Base-by-base conservation (phyloP, 2,888 invertebrate genomes). In the Brachylomia viminalis region DNA sequence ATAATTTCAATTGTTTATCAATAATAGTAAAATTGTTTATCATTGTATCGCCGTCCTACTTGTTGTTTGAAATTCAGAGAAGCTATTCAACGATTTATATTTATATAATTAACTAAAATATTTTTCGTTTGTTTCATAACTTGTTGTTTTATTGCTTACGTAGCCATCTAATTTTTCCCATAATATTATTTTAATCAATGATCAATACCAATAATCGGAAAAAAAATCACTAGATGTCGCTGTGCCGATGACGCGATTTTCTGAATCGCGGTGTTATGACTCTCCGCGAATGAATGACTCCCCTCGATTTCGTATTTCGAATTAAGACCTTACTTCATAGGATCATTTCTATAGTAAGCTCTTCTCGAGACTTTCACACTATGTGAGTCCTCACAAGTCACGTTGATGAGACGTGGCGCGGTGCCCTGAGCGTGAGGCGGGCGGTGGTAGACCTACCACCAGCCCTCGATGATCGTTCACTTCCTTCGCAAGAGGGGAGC, bases 391-490 rank as follows among this genome's bases (percentile, higher is more conserved):
- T 65, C 74, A 83, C 82, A 70, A 85, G 85, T 76, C 86, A 82
- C 87, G 88, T 83, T 88, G 89, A 88, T 82, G 88, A 89, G 84
- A 80, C 33, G 88, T 88, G 89, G 89, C 88, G 89, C 85, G 89
- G 85, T 77, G 61, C 79, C 87, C 82, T 89, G 87, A 89, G 87
- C 87, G 87, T 87, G 89, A 89, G 89, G 78, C 77, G 54, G 89
- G 88, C 89, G 79, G 6, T 79, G 86, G 79, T 78, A 64, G 56
- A 59, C 52, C 52, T 70, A 79, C 67, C 85, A 75, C 47, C 64
- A 88, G 88, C 86, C 82, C 49, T 89, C 88, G 88, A 89, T 87
- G 89, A 89, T 89, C 88, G 87, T 87, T 89, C 88, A 72, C 88
- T 77, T 27, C 77, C 61, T 52, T 86, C 69, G 83, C 54, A 4